phyloP scores from a whole-genome alignment of 2,113 vertebrate genomes.

The Brachypodius melanocephalos region DNA sequence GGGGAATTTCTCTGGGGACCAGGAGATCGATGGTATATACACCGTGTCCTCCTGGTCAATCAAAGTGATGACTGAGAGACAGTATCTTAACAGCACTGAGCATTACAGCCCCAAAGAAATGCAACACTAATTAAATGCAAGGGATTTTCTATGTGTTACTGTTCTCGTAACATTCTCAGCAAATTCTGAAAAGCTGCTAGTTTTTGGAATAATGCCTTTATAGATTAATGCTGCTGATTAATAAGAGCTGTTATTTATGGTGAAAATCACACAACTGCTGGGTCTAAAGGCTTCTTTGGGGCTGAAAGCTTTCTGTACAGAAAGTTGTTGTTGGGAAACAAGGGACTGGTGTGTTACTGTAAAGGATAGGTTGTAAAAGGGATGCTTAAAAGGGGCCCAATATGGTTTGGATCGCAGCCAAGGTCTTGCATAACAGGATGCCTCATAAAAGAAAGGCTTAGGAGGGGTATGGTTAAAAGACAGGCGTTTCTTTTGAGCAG shows the following conservation, averaged over 20 bases:
- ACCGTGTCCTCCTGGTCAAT: not conserved
- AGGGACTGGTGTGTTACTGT: conserved; percentile 67
- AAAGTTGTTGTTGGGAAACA: conserved; percentile 68
- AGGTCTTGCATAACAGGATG: conserved; percentile 68
- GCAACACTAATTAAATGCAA: not conserved
- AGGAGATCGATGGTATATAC: not conserved
- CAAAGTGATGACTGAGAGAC: not conserved
- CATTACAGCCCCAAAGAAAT: not conserved
- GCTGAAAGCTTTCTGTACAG: conserved; percentile 58
- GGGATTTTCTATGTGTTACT: conserved; percentile 11
- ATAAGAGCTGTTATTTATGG: conserved; percentile 52
- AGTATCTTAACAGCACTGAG: not conserved
- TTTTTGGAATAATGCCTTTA: conserved; percentile 43
- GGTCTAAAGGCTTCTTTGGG: conserved; percentile 48
- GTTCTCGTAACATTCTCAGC: not conserved
- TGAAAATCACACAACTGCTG: conserved; percentile 33
- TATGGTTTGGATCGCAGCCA: conserved; percentile 64
- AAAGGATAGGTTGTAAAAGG: conserved; percentile 69
- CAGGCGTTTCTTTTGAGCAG: conserved; percentile 44
- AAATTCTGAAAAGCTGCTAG: conserved; percentile 40
- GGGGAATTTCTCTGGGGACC: not conserved
- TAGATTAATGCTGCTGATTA: conserved; percentile 26
- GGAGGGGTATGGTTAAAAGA: conserved; percentile 55
- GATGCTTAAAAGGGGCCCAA: conserved; percentile 63
- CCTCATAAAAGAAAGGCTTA: conserved; percentile 68